These are phyloP conservation scores for Passer domesticus DNA, from an alignment of 2,113 vertebrate genomes.

Conservation along the genomic window DNA sequence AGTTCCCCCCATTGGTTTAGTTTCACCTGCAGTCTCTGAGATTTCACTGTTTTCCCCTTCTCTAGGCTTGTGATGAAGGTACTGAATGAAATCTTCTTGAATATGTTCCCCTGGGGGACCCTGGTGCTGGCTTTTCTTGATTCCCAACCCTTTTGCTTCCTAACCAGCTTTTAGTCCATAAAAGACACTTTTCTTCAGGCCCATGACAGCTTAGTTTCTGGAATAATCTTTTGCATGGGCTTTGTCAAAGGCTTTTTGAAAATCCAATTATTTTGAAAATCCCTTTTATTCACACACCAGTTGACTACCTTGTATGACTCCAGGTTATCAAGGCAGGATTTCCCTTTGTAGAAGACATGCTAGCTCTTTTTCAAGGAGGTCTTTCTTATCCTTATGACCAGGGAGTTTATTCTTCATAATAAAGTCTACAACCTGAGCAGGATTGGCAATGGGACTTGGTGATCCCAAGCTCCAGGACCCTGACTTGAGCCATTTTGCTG, in stretches of 20 bases:
- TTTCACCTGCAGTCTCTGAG: neutral
- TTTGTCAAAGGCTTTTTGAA: neutral
- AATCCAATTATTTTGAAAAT: constrained; percentile 9
- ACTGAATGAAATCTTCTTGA: neutral
- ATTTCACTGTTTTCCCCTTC: neutral
- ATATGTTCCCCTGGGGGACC: neutral
- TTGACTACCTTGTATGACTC: neutral
- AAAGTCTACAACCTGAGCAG: neutral
- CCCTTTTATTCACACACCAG: neutral
- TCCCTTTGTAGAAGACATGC: neutral
- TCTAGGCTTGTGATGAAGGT: neutral
- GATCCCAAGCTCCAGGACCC: neutral
- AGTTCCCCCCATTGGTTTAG: neutral
- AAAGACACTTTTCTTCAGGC: neutral
- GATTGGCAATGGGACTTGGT: neutral
- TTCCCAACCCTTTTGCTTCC: neutral
- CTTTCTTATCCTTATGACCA: neutral
- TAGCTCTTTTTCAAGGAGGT: neutral
- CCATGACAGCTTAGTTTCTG: neutral
- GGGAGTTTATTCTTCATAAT: neutral
- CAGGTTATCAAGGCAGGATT: neutral
- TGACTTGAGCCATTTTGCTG: neutral
- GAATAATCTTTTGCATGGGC: neutral
- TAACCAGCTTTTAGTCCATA: neutral
- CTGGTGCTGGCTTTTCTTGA: neutral